These are phyloP conservation scores for Drosophila bocki DNA, from an alignment of 1,140 invertebrate genomes.

Conservation along the genomic window DNA sequence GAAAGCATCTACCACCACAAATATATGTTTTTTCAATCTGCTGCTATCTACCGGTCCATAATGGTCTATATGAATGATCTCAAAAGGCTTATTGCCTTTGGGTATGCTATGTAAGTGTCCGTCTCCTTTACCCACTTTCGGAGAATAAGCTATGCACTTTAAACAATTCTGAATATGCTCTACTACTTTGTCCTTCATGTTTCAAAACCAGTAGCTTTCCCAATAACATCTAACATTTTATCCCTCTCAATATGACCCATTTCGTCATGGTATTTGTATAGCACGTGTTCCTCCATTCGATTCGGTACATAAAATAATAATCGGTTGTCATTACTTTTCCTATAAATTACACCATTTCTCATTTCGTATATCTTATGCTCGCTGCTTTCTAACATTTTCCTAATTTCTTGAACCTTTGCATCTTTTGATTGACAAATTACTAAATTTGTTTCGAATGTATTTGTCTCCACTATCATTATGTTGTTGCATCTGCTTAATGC, in stretches of 20 bases:
- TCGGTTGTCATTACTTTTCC: not conserved
- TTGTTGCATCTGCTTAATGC: too few relatives aligned
- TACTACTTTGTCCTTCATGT: not conserved
- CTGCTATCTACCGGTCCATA: not conserved
- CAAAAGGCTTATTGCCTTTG: not conserved
- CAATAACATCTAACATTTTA: not conserved
- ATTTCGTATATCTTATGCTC: not conserved
- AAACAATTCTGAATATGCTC: not conserved
- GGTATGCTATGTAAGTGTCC: too few relatives aligned
- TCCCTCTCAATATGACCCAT: not conserved
- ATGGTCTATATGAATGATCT: not conserved
- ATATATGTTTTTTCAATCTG: too few relatives aligned
- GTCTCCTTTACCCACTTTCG: too few relatives aligned
- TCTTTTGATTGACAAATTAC: too few relatives aligned
- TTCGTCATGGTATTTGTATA: not conserved
- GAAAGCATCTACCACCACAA: not conserved
- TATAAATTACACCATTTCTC: not conserved
- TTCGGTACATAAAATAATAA: not conserved
- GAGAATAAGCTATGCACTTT: too few relatives aligned
- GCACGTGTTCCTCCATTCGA: not conserved
- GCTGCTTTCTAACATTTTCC: not conserved
- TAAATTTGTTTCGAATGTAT: too few relatives aligned
- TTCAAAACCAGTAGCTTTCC: not conserved
- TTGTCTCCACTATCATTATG: too few relatives aligned
- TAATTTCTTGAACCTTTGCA: not conserved